Evolutionary conservation across 2,797 vertebrate genomes (phyloP).

Genomic region (Epinephelus malabaricus): DNA sequence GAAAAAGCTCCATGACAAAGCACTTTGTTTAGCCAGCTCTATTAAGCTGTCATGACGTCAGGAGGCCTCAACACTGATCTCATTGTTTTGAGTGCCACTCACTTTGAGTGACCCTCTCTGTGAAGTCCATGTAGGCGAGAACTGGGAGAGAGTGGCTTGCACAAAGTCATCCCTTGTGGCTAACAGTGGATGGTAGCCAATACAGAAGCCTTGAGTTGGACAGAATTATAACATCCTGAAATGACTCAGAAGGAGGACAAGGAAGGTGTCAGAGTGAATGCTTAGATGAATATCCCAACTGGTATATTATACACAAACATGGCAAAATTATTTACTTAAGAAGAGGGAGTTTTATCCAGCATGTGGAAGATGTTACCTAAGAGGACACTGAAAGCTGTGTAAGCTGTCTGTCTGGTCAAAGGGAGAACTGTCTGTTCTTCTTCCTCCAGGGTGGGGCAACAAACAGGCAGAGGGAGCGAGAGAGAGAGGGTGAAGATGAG

Average conservation of each 20-base stretch:
- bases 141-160: conserved; percentile 62
- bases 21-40: conserved; percentile 72
- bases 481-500: conserved; percentile 26
- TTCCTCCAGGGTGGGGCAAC: conserved; percentile 64
- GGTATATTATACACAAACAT: conserved; percentile 64
- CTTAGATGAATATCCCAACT: conserved; percentile 55
- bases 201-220: conserved; percentile 64
- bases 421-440: conserved; percentile 59
- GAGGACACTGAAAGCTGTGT: conserved; percentile 48
- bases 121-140: conserved; percentile 74
- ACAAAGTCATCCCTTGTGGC: conserved; percentile 77
- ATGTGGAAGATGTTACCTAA: conserved; percentile 77
- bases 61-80: conserved; percentile 78
- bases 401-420: conserved; percentile 69
- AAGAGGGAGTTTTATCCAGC: conserved; percentile 48
- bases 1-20: conserved; percentile 79
- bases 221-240: conserved; percentile 67
- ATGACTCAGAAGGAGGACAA: conserved; percentile 51
- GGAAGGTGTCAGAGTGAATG: conserved; percentile 51
- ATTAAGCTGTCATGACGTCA: conserved; percentile 72
- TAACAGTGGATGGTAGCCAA: conserved; percentile 52
- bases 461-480: conserved; percentile 61
- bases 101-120: conserved; percentile 72
- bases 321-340: conserved; percentile 67
- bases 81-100: conserved; percentile 81